These are phyloP conservation scores for Conops quadrifasciatus DNA, from an alignment of 2,888 invertebrate species.

Conservation along the genomic window DNA sequence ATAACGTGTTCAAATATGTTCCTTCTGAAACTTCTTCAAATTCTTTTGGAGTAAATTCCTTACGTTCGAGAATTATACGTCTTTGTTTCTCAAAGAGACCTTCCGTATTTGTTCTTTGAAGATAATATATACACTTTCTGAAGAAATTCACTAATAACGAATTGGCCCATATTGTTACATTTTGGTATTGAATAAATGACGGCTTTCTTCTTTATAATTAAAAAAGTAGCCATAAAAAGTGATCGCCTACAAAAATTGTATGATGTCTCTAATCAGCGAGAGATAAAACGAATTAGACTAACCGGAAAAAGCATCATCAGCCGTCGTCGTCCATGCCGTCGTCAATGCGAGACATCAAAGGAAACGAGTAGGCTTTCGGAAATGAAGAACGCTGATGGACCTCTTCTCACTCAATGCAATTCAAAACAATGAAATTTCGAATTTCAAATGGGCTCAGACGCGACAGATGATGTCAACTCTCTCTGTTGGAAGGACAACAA, in stretches of 20 bases:
- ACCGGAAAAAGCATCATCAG: too few relatives aligned
- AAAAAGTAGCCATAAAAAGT: background rate
- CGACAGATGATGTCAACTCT: background rate
- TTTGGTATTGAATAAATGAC: background rate
- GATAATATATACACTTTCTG: too few relatives aligned
- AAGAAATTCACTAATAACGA: too few relatives aligned
- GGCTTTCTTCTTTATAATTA: background rate
- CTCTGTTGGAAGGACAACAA: background rate
- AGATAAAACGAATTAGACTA: too few relatives aligned
- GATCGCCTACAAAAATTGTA: background rate
- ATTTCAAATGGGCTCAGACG: background rate
- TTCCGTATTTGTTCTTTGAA: too few relatives aligned
- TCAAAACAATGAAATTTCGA: background rate
- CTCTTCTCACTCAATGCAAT: background rate
- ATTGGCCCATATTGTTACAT: too few relatives aligned
- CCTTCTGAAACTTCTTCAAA: too few relatives aligned
- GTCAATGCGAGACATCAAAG: constrained; percentile 5
- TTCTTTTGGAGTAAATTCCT: too few relatives aligned
- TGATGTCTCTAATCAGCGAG: background rate
- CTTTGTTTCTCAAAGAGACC: too few relatives aligned
- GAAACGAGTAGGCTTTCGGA: background rate
- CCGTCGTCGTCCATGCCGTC: too few relatives aligned
- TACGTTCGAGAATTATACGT: too few relatives aligned
- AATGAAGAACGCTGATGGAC: background rate
- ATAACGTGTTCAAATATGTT: too few relatives aligned